phyloP scores from a whole-genome alignment of 2,888 invertebrate genomes.

The Panopea generosa region DNA sequence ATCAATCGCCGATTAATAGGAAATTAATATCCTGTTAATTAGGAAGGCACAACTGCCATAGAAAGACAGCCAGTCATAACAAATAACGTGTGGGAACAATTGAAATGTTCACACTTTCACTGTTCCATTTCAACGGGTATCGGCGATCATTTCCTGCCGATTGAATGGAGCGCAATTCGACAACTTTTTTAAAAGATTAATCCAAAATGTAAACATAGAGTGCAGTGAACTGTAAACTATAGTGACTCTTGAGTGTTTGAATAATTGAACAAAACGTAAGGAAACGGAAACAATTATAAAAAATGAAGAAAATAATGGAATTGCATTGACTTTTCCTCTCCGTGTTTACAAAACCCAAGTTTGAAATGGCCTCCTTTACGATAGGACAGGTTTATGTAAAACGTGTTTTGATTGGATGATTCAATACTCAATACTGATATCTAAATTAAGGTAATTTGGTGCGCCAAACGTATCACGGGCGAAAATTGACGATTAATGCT shows the following conservation, averaged over 20 bases:
- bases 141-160: too few relatives aligned
- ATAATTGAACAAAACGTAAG: not conserved
- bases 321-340: not conserved
- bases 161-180: too few relatives aligned
- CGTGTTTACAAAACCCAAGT: conserved; percentile 21
- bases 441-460: too few relatives aligned
- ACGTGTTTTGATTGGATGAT: conserved; percentile 44
- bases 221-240: conserved; percentile 1
- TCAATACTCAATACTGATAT: not conserved
- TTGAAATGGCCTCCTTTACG: conserved; percentile 59
- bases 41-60: too few relatives aligned
- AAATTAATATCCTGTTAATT: not conserved
- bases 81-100: too few relatives aligned
- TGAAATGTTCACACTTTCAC: too few relatives aligned
- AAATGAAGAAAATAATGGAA: conserved; percentile 4
- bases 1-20: not conserved
- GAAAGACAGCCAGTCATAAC: too few relatives aligned
- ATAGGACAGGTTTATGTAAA: conserved; percentile 28
- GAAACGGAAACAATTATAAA: not conserved
- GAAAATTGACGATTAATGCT: too few relatives aligned
- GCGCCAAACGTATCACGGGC: too few relatives aligned
- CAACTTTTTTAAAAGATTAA: too few relatives aligned
- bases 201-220: not conserved
- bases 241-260: not conserved
- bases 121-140: too few relatives aligned